These are phyloP conservation scores for Hippopotamyrus pictus DNA, from an alignment of 2,797 vertebrate species.

Conservation along the genomic window DNA sequence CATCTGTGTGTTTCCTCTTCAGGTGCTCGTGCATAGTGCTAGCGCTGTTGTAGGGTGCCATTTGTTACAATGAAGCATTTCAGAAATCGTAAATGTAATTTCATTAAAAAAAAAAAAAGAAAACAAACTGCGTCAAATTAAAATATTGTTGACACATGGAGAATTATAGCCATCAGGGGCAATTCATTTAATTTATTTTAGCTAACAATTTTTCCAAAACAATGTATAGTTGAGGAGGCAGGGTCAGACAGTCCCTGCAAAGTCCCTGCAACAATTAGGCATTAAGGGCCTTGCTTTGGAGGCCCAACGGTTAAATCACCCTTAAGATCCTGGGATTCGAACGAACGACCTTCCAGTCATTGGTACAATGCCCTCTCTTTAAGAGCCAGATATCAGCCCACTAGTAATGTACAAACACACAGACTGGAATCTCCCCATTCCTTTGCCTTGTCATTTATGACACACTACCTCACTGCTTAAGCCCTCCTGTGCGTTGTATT, in stretches of 20 bases:
- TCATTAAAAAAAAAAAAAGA: background rate
- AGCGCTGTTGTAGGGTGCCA: background rate
- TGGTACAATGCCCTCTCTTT: background rate
- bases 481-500: constrained; percentile 7
- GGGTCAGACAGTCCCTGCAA: background rate
- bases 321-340: background rate
- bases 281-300: background rate
- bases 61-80: background rate
- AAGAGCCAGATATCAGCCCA: background rate
- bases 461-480: constrained; percentile 8
- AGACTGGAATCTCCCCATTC: constrained; percentile 7
- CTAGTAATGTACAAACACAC: constrained; percentile 14
- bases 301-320: background rate
- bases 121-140: background rate
- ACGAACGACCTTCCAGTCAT: background rate
- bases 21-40: background rate
- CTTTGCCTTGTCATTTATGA: constrained; percentile 23
- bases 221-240: background rate
- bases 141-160: background rate
- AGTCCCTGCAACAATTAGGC: background rate
- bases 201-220: background rate
- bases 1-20: background rate
- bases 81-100: background rate
- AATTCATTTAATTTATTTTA: background rate
- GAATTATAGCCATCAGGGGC: background rate